These are phyloP conservation scores for Nomada goodeniana DNA, from an alignment of 2,888 invertebrate genomes.

Conservation along the genomic window DNA sequence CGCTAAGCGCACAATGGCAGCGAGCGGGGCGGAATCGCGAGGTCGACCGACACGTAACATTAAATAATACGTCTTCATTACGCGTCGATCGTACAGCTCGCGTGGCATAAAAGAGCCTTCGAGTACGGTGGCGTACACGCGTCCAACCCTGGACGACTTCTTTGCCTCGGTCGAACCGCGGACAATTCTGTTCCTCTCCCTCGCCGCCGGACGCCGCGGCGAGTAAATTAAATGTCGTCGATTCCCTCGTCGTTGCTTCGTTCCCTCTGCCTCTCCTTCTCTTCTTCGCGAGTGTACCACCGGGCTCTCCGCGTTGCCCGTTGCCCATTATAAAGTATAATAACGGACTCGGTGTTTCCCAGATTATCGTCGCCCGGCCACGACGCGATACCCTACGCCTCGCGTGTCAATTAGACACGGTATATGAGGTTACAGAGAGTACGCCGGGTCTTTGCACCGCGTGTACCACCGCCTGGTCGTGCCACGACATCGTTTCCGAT, in stretches of 20 bases:
- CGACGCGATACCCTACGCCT: constrained; percentile 76
- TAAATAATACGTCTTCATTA: constrained; percentile 74
- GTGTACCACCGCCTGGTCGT: constrained; percentile 45
- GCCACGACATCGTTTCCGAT: constrained; percentile 71
- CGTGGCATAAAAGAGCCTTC: constrained; percentile 69
- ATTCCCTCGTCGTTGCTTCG: constrained; percentile 59
- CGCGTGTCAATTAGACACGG: constrained; percentile 82
- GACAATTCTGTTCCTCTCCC: constrained; percentile 18
- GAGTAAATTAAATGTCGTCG: constrained; percentile 74
- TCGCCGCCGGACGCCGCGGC: constrained; percentile 10
- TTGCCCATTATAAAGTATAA: constrained; percentile 81
- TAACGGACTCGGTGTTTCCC: constrained; percentile 75
- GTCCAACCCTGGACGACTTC: constrained; percentile 44
- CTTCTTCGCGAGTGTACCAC: neutral
- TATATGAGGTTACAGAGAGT: constrained; percentile 78
- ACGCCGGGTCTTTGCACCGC: constrained; percentile 72
- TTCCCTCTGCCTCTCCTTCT: constrained; percentile 19
- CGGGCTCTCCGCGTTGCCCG: constrained; percentile 31
- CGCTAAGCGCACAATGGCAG: constrained; percentile 31
- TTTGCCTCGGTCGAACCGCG: constrained; percentile 51
- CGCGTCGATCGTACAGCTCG: constrained; percentile 69
- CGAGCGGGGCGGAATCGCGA: constrained; percentile 7
- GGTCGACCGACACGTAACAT: constrained; percentile 49
- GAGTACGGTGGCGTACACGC: constrained; percentile 26
- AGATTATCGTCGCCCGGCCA: constrained; percentile 77